Evolutionary conservation across 2,888 invertebrate species (phyloP), one percentile per base, ranked within the genome.

Genomic region (Dryobotodes eremita): DNA sequence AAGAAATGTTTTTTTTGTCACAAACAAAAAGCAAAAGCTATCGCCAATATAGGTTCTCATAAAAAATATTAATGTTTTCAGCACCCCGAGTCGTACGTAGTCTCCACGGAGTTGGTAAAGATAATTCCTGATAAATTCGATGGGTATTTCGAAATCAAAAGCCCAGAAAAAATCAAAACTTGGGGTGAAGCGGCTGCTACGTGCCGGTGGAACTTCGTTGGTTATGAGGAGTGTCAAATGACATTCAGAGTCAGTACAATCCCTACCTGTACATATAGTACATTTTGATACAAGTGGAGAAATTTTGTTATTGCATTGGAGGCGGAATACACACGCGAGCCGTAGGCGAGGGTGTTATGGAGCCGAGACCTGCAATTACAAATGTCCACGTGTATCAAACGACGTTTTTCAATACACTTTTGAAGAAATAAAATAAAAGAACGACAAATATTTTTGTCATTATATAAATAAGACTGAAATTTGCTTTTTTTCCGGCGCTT

Each of bases 151-250:
- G 97, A 96, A 85, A 93, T 96, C n/a, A 93, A 93, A 59, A 92
- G 93, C 70, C 94, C 96, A 26, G 93, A 95, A 7, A 90, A 88
- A 0, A 90, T 96, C n/a, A 95, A 95, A 85, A 94, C 94, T 48
- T 97, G 97, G 96, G 97, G 97, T 48, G 96, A 96, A 80, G 95
- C 96, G 2, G 89, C 92, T 20, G 96, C 95, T 26, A 95, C 94
- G 0, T 96, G 95, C 82, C 93, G 93, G 0, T 96, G 96, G 95
- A 92, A 90, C 2, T 94, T 91, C 76, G 93, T 93, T 23, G 95
- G 96, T 81, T 96, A 94, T 82, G 95, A 94, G 69, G 93, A 93
- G 77, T 95, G 96, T 74, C 94, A 94, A 89, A 94, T 96, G 92
- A 87, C 92, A 31, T 75, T 94, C 10, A 96, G 93, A 92, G 96